Base-by-base conservation (phyloP, 2,113 vertebrate species). In the Maccullochella peelii region DNA sequence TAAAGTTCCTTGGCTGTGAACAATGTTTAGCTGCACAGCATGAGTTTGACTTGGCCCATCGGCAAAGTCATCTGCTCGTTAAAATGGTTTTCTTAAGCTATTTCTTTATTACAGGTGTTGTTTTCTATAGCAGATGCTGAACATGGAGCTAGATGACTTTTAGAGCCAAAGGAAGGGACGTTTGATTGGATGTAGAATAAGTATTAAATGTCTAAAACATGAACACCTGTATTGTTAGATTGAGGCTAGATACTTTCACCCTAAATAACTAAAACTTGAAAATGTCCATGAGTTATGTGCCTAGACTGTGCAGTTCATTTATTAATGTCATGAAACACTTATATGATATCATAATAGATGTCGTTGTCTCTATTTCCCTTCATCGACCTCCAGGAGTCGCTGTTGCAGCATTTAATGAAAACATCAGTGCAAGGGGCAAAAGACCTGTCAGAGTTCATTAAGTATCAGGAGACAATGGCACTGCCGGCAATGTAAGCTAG, bases 361-460 rank as follows among this genome's bases (percentile, higher is more conserved):
- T 18, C 69, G 20, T 9, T 63, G 38, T 65, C 25, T 27, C 4
- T 14, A 36, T 4, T 27, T 77, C 58, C 57, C 2, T 0, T 23
- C 47, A 63, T 65, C 21, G 14, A 70, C 71, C 85, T 25, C 61
- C 67, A 93, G 87, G 89, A 42, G 93, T 38, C 50, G 66, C 89
- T 91, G 89, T 87, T 86, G 91, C 67, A 79, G 65, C 77, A 71
- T 73, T 84, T 66, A 73, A 69, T 44, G 59, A 71, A 73, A 69
- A 63, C 80, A 50, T 83, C 73, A 58, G 58, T 33, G 33, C 63
- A 75, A 25, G 50, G 3, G 30, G 73, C 36, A 62, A 66, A 71
- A 70, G 52, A 73, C 85, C 85, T 89, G 88, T 91, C 89, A 90
- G 86, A 85, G 82, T 91, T 91, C 77, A 90, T 91, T 84, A 90